Conservation (phyloP, 1,140 invertebrate species). For the Drosophila arawakana region DNA sequence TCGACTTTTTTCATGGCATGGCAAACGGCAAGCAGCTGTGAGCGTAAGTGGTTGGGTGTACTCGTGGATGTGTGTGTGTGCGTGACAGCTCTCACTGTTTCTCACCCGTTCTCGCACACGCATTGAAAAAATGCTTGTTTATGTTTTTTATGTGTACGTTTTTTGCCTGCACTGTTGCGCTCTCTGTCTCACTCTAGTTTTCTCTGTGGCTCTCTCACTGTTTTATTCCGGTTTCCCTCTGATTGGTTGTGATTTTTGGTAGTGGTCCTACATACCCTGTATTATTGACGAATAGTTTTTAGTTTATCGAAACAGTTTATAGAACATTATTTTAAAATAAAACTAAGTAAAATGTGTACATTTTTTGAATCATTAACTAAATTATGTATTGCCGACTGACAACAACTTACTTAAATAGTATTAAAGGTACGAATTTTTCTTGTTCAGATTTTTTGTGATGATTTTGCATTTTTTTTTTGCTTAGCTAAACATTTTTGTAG, state of each 20-base stretch:
- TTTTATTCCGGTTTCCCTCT: slow-evolving; percentile 67
- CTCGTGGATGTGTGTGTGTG: neutral
- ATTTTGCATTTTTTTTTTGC: neutral
- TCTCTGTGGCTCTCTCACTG: slow-evolving; percentile 41
- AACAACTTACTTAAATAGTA: too few species aligned
- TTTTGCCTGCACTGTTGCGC: slow-evolving; percentile 45
- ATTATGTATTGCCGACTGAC: too few species aligned
- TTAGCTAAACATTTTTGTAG: neutral
- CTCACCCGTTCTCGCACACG: slow-evolving; percentile 34
- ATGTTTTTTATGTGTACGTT: slow-evolving; percentile 76
- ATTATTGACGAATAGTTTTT: too few species aligned
- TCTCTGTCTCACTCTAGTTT: slow-evolving; percentile 32
- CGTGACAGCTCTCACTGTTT: slow-evolving; percentile 25
- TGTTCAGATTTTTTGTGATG: neutral
- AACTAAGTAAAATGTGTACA: too few species aligned
- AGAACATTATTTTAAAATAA: too few species aligned
- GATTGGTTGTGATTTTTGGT: slow-evolving; percentile 29
- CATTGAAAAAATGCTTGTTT: slow-evolving; percentile 72
- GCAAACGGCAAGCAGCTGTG: slow-evolving; percentile 54
- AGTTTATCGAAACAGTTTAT: too few species aligned
- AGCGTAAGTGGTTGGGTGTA: slow-evolving; percentile 38
- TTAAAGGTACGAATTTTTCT: too few species aligned
- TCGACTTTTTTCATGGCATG: slow-evolving; percentile 63
- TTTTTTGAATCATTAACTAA: too few species aligned
- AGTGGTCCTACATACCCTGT: slow-evolving; percentile 21